Evolutionary conservation across 2,797 vertebrate genomes (phyloP), one percentile per base, ranked within the genome.

Genomic region (Gobionotothen gibberifrons): DNA sequence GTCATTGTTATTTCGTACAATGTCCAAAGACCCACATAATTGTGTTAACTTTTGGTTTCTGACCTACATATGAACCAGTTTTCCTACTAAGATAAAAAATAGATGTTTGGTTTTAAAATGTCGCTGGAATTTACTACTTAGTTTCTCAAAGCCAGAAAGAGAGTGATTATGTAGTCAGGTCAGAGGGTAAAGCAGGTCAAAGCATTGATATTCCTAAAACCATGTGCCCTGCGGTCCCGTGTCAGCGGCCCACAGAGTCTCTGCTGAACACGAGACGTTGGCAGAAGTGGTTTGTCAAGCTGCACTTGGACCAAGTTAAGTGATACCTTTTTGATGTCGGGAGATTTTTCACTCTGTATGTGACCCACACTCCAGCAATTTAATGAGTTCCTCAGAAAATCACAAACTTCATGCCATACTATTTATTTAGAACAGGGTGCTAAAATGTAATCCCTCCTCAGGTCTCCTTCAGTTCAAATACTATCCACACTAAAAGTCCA

Each of bases 151-250:
- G 56, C 6, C 53, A 67, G 69, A 55, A 54, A 39, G 48, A 39
- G 62, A 62, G 26, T n/a, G 11, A 61, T 81, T 69, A 65, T 58
- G 13, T 22, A 76, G 67, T 86, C 47, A 58, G 63, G 68, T 83
- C 57, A 53, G 66, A 75, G 57, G 78, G 19, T 13, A 21, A 13
- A 75, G 21, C 66, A 21, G 54, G 39, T 42, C n/a, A 54, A 71
- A 72, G 56, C 69, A 78, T 64, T 86, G 77, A 72, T 56, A 83
- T 78, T 81, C 72, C 65, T 53, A 29, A 52, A 72, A 65, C 71
- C 51, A 53, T 56, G 52, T 60, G 32, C 44, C 82, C 73, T 54
- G 47, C 1, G 9, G 53, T 71, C 59, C 71, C 19, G 40, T 82
- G 57, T 80, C 52, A 68, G 83, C 51, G 21, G 69, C 72, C 81